These are phyloP conservation scores for Malacoctenus gilli DNA, from an alignment of 2,797 vertebrate genomes.

Conservation along the genomic window DNA sequence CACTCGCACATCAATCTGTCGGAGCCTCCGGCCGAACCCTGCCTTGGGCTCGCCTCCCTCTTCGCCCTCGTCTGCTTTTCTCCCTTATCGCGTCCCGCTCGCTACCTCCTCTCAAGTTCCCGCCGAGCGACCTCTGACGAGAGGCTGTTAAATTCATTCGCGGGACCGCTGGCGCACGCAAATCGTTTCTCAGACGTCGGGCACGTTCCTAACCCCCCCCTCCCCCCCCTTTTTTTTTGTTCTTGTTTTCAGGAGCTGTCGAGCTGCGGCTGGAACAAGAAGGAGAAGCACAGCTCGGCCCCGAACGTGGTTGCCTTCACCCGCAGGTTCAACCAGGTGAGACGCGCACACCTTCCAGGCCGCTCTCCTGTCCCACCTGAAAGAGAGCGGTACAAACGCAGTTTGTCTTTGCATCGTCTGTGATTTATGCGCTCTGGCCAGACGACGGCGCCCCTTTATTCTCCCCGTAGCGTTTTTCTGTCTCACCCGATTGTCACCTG, in stretches of 20 bases:
- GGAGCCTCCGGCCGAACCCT: too few relatives aligned
- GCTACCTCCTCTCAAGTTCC: constrained; percentile 18
- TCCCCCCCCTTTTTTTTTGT: constrained; percentile 24
- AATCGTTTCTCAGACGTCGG: neutral
- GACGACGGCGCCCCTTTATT: constrained; percentile 45
- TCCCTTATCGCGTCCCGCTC: constrained; percentile 8
- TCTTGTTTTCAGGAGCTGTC: constrained; percentile 88
- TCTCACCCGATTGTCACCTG: constrained; percentile 41
- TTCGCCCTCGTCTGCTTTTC: constrained; percentile 23
- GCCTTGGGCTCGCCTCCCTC: constrained; percentile 1
- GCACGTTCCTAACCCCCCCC: neutral
- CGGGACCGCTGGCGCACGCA: constrained; percentile 3
- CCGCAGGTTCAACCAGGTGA: constrained; percentile 98
- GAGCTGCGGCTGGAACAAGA: constrained; percentile 99
- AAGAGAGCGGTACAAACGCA: constrained; percentile 7
- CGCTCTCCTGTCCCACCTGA: constrained; percentile 4
- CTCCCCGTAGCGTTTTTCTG: too few relatives aligned
- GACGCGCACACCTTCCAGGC: constrained; percentile 42
- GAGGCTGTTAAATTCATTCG: constrained; percentile 36
- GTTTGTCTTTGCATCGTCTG: constrained; percentile 6
- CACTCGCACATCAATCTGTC: constrained; percentile 29
- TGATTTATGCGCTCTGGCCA: constrained; percentile 53
- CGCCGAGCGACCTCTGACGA: constrained; percentile 22
- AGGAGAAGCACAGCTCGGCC: constrained; percentile 97
- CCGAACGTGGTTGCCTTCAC: constrained; percentile 99